Conservation (phyloP, 2,797 vertebrate genomes). For the Syngnathus rostellatus region DNA sequence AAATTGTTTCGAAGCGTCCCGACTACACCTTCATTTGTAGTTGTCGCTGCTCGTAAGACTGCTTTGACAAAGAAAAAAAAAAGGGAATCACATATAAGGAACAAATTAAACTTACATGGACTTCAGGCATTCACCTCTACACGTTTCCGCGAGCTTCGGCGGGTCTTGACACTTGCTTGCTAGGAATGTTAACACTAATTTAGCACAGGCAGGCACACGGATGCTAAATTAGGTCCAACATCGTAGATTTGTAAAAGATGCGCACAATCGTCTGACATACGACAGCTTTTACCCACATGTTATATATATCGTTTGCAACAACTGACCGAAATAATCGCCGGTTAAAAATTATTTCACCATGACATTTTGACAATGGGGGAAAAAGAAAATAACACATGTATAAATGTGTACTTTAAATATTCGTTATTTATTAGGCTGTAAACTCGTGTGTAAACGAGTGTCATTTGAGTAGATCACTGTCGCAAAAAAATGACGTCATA, state of each 20-base stretch:
- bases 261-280: rapidly evolving
- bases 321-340: not conserved
- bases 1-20: not conserved
- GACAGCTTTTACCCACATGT: not conserved
- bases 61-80: not conserved
- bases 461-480: slow-evolving; percentile 6
- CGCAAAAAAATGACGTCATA: slow-evolving; percentile 40
- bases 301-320: slow-evolving; percentile 19
- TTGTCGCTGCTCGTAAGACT: not conserved
- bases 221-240: slow-evolving; percentile 1
- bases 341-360: not conserved
- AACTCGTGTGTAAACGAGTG: not conserved
- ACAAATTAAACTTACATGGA: slow-evolving; percentile 51
- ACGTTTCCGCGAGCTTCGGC: slow-evolving; percentile 37
- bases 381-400: not conserved
- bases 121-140: slow-evolving; percentile 11
- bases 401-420: not conserved
- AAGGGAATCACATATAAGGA: not conserved
- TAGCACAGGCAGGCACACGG: slow-evolving; percentile 21
- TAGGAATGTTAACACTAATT: not conserved
- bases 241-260: not conserved
- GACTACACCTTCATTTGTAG: not conserved
- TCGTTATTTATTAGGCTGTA: not conserved
- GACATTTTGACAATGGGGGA: not conserved
- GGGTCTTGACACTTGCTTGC: slow-evolving; percentile 15